Evolutionary conservation across 2,888 invertebrate genomes (phyloP).

Genomic region (Eupsilia transversa): DNA sequence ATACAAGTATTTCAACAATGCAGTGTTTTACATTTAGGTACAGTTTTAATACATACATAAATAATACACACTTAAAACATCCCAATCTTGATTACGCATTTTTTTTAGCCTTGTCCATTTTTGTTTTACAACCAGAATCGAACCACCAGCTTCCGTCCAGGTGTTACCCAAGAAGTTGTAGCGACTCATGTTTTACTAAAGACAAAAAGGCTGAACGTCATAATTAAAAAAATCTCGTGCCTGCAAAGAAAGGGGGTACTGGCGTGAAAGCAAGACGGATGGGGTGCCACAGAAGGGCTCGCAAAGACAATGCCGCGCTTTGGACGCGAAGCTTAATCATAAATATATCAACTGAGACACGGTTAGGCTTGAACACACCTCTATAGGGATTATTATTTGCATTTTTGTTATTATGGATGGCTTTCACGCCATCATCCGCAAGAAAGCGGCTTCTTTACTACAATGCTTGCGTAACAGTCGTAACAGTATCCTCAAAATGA

Average conservation of each 20-base stretch:
- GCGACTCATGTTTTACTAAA: constrained; percentile 74
- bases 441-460: no score
- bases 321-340: constrained; percentile 89
- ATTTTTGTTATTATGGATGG: no score
- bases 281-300: constrained; percentile 86
- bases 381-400: constrained; percentile 1
- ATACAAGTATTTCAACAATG: background rate
- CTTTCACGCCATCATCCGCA: no score
- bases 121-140: constrained; percentile 62
- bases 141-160: constrained; percentile 60
- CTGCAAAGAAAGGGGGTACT: constrained; percentile 89
- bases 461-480: no score
- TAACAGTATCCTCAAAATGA: no score
- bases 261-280: constrained; percentile 89
- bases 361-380: constrained; percentile 73
- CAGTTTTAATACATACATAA: background rate
- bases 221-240: constrained; percentile 91
- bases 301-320: constrained; percentile 89
- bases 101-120: background rate
- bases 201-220: constrained; percentile 90
- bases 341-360: constrained; percentile 89
- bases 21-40: background rate
- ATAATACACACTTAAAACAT: background rate
- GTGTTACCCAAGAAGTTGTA: constrained; percentile 67
- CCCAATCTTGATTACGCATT: background rate